Conservation (phyloP, 2,113 vertebrate genomes). For the Dissostichus mawsoni region DNA sequence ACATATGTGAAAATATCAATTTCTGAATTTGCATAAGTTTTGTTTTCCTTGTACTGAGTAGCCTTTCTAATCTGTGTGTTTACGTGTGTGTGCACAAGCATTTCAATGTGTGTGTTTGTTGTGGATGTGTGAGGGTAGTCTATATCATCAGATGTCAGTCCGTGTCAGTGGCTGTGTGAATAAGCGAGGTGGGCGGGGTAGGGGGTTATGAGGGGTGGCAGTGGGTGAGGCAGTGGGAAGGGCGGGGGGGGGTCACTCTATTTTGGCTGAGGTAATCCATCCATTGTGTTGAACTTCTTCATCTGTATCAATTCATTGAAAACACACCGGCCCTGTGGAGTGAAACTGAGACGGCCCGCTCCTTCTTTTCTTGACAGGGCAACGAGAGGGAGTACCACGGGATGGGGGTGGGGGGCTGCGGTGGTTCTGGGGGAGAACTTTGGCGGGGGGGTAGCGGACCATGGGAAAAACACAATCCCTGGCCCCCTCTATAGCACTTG, state of each 20-base stretch:
- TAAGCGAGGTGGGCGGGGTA: slow-evolving; percentile 48
- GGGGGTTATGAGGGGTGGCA: slow-evolving; percentile 29
- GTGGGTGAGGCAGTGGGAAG: not conserved
- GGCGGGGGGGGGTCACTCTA: slow-evolving; percentile 48
- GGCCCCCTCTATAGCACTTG: slow-evolving; percentile 79
- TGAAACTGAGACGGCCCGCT: slow-evolving; percentile 86
- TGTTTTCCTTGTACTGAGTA: not conserved
- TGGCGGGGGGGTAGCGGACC: slow-evolving; percentile 75
- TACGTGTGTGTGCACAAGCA: not conserved
- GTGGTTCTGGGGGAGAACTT: slow-evolving; percentile 22
- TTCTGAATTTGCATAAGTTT: not conserved
- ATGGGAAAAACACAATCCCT: slow-evolving; percentile 86
- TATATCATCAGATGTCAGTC: slow-evolving; percentile 52
- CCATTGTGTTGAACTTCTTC: slow-evolving; percentile 86
- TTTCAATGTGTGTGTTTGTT: not conserved
- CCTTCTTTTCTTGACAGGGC: slow-evolving; percentile 79
- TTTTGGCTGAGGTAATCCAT: slow-evolving; percentile 85
- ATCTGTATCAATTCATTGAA: slow-evolving; percentile 88
- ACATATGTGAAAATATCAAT: not conserved
- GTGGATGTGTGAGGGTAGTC: not conserved
- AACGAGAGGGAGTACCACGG: slow-evolving; percentile 28
- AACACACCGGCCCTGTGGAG: slow-evolving; percentile 84
- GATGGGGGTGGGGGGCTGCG: not conserved
- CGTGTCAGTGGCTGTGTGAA: slow-evolving; percentile 57
- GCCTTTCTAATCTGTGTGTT: not conserved